Evolutionary conservation across 2,113 vertebrate genomes (phyloP), one percentile per base, ranked within the genome.

Genomic region (Chionomys nivalis): DNA sequence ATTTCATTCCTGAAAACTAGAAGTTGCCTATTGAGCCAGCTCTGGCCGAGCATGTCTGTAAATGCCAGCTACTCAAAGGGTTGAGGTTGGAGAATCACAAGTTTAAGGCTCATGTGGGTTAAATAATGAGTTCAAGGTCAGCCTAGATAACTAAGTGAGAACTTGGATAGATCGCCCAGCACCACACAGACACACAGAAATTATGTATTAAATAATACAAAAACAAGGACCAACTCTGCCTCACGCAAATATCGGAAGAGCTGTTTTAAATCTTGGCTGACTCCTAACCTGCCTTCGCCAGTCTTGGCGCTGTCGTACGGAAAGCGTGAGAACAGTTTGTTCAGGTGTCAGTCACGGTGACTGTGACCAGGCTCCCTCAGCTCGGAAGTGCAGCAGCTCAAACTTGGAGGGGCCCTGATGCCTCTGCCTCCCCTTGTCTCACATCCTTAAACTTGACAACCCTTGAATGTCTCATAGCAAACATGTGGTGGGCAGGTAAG

Each of bases 1-100:
- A 94, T 39, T 44, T 95, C n/a, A 86, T 70, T 91, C 70, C 94
- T 85, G 24, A 90, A 94, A 93, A 83, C 83, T 63, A 83, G 73
- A 63, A 58, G 70, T 13, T n/a, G 52, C 36, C 81, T 90, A 19
- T 70, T 85, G 47, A 70, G 66, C 85, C 31, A 87, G 19, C 12
- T 44, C 28, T 21, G 28, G 26, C 7, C 19, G 5, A 39, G 24
- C 36, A 16, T 61, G 66, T 36, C 31, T 87, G 24, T 52, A 87
- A 87, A 55, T 12, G 24, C 14, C 23, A 72, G 42, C 3, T 55
- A 9, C 68, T 73, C 33, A 16, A 3, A 72, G 52, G 23, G 33
- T 36, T 39, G 66, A 73, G 47, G 49, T 3, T 73, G 36, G 36
- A 88, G 13, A 49, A 31, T 42, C 86, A 28, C 47, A 39, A 28